These are phyloP conservation scores for Esox niger DNA, from an alignment of 2,113 vertebrate species.

Conservation along the genomic window DNA sequence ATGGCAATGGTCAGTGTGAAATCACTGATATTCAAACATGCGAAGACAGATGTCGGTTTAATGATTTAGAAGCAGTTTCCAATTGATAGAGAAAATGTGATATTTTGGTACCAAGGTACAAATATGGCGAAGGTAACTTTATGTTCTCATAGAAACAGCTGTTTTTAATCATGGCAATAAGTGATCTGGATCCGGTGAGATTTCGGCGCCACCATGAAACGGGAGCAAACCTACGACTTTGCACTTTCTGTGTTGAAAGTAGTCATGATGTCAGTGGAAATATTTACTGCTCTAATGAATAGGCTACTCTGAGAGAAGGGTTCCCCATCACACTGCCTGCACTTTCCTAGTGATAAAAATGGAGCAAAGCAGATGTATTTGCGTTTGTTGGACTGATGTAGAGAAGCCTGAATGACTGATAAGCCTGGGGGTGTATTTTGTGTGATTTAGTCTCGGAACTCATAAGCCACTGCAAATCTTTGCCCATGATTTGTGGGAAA, in stretches of 20 bases:
- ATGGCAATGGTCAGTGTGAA: neutral
- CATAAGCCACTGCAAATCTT: too few relatives aligned
- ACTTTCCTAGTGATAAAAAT: slow-evolving; percentile 5
- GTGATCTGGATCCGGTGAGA: slow-evolving; percentile 23
- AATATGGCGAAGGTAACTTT: neutral
- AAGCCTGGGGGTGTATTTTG: neutral
- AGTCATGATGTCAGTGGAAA: slow-evolving; percentile 64
- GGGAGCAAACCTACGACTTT: slow-evolving; percentile 31
- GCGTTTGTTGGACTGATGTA: neutral
- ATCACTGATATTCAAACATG: neutral
- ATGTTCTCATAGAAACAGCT: slow-evolving; percentile 12
- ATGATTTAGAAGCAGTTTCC: neutral
- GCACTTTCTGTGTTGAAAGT: slow-evolving; percentile 26
- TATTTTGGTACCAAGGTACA: neutral
- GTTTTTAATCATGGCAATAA: slow-evolving; percentile 21
- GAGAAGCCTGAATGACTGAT: neutral
- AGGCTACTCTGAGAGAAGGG: slow-evolving; percentile 13
- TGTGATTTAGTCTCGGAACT: too few relatives aligned
- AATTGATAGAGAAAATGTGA: neutral
- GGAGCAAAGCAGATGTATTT: slow-evolving; percentile 8
- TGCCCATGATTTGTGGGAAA: neutral
- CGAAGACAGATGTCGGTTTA: neutral
- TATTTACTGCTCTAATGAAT: slow-evolving; percentile 42
- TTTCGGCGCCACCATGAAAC: slow-evolving; percentile 24
- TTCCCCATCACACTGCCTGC: neutral